Percentiles rank a stretch among this genome's conserved stretches.
Evolutionary conservation across 2,888 invertebrate species (phyloP).

Genomic region (Patella caerulea): DNA sequence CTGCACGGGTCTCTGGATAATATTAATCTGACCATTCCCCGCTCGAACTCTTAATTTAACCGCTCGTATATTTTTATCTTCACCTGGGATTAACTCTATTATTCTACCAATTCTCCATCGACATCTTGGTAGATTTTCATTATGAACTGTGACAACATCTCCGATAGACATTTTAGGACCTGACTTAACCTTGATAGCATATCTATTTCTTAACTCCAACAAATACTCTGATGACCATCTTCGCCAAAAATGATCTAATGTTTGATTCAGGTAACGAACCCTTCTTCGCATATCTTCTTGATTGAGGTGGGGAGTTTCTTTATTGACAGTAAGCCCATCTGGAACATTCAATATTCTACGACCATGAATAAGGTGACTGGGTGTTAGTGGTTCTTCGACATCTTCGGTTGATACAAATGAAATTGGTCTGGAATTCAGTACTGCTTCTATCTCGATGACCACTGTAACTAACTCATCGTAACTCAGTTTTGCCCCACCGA

Average conservation of each 20-base stretch:
- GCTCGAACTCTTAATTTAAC: background rate
- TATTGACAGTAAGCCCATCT: background rate
- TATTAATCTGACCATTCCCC: background rate
- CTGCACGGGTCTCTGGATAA: background rate
- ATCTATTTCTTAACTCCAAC: background rate
- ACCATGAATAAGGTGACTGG: background rate
- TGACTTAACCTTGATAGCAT: background rate
- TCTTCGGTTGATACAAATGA: constrained; percentile 2
- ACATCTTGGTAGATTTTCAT: constrained; percentile 3
- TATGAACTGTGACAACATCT: background rate
- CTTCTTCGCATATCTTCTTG: too few relatives aligned
- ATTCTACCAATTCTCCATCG: background rate
- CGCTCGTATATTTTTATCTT: background rate
- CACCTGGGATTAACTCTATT: background rate
- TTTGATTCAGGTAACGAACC: background rate
- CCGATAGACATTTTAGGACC: background rate
- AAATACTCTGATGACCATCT: background rate
- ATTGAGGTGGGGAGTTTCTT: too few relatives aligned
- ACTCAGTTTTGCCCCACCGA: background rate
- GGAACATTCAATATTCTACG: background rate
- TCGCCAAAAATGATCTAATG: background rate
- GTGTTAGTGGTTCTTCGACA: background rate
- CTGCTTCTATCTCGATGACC: background rate
- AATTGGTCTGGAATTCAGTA: constrained; percentile 2
- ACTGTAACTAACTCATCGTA: background rate